phyloP scores from a whole-genome alignment of 2,797 vertebrate genomes.

The Chloroceryle inda region DNA sequence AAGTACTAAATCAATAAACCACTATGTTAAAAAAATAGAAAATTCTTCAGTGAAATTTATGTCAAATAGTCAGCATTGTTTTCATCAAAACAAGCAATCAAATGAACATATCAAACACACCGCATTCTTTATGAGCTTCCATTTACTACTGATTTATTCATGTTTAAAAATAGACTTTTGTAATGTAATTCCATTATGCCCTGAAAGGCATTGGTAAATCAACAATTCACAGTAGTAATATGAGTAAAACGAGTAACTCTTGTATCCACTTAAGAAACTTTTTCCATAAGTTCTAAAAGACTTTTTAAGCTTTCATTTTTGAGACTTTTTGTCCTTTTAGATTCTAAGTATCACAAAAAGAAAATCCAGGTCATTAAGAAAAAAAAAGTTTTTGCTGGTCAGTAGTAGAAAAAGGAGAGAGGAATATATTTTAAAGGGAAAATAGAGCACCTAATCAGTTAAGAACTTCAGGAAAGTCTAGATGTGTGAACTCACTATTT shows the following conservation, averaged over 20 bases:
- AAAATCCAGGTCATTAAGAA: not conserved
- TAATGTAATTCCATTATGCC: not conserved
- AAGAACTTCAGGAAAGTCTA: not conserved
- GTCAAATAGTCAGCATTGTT: not conserved
- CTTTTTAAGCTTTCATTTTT: not conserved
- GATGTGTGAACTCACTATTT: not conserved
- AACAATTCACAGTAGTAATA: not conserved
- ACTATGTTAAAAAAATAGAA: slow-evolving; percentile 1
- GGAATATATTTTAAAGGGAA: not conserved
- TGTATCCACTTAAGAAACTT: not conserved
- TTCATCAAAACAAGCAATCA: slow-evolving; percentile 25
- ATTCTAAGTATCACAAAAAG: not conserved
- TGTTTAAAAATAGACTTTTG: slow-evolving; percentile 2
- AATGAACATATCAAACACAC: not conserved
- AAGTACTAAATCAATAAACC: slow-evolving; percentile 39
- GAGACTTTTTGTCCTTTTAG: not conserved
- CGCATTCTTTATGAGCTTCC: slow-evolving; percentile 25
- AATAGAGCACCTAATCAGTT: not conserved
- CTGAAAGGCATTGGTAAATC: not conserved
- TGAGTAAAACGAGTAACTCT: not conserved
- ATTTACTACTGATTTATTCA: slow-evolving; percentile 46
- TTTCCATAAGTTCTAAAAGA: not conserved
- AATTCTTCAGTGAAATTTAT: slow-evolving; percentile 30
- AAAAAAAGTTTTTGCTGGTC: not conserved
- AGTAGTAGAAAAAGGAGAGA: not conserved